Base-by-base conservation (phyloP, 1,140 invertebrate genomes). In the Orussus abietinus region DNA sequence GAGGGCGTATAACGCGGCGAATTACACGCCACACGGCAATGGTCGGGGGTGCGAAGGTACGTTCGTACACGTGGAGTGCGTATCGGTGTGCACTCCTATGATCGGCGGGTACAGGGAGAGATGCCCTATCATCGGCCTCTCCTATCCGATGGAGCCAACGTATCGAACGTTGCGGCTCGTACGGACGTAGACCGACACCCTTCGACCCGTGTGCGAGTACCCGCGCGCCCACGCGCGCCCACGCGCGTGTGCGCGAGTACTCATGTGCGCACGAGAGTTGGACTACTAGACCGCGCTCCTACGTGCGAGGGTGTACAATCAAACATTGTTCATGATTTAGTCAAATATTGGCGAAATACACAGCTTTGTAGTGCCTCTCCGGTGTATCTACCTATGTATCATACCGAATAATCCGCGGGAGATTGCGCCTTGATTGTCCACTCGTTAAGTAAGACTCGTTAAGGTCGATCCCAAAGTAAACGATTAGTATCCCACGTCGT, bases 301-400 rank as follows among this genome's bases (percentile, higher is more conserved):
- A 48, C 42, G 37, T 32, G 52, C 53, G 47, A 57, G 49, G 61
- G 60, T 68, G 60, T 69, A 62, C 64, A 65, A 70, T 70, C 63
- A 70, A 72, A 70, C 67, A 72, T 70, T 72, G 67, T 72, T 73
- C 67, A 73, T 73, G 66, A 72, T 73, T 73, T 73, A 64, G 67
- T 69, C 68, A 73, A 73, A 73, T 73, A 72, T 73, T 73, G 67
- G 67, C 67, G 62, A 64, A 62, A 73, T 72, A 72, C 68, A 70
- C 68, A 65, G 60, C 63, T 69, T 69, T 72, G 69, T 65, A 64
- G 63, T 65, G 45, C 50, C 65, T 66, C 53, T 51, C 56, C 49
- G 31, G 57, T 56, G 52, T 63, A 55, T 60, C 60, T 51, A 46
- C 31, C 40, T 51, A 48, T 66, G 59, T 66, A 66, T 68, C 64